Evolutionary conservation across 1,140 invertebrate genomes (phyloP).

Genomic region (Cydia strobilella): DNA sequence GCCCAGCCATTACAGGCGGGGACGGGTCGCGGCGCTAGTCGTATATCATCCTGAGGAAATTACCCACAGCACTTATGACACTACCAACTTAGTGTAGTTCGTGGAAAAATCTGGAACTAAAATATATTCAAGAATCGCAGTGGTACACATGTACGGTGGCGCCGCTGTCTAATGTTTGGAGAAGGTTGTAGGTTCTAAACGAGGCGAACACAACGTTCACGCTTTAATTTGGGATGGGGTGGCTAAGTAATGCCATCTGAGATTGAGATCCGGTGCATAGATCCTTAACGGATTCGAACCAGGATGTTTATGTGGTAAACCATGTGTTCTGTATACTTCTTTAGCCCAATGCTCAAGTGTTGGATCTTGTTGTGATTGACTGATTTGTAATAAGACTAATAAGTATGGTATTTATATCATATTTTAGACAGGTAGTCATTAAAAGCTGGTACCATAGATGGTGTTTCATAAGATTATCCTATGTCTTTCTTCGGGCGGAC

Average conservation of each 20-base stretch:
- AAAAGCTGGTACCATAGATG: too few relatives aligned
- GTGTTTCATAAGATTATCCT: too few relatives aligned
- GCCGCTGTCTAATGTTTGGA: background rate
- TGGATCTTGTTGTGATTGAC: too few relatives aligned
- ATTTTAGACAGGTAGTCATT: too few relatives aligned
- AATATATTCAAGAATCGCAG: background rate
- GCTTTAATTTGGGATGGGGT: constrained; percentile 7
- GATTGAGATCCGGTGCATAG: constrained; percentile 10
- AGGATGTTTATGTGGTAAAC: background rate
- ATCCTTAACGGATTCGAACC: background rate
- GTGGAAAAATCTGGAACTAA: constrained; percentile 18
- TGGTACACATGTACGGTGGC: background rate
- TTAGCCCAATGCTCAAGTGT: too few relatives aligned
- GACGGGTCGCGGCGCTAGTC: constrained; percentile 49
- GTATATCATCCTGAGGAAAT: constrained; percentile 62
- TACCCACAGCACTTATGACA: constrained; percentile 61
- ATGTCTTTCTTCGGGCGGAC: too few relatives aligned
- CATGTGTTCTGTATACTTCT: too few relatives aligned
- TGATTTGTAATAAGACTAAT: too few relatives aligned
- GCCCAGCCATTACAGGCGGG: constrained; percentile 59
- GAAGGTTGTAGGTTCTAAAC: background rate
- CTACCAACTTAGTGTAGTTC: constrained; percentile 6
- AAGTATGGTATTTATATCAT: too few relatives aligned
- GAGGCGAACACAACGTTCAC: constrained; percentile 9
- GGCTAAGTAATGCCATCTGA: constrained; percentile 20